These are phyloP conservation scores for Anser cygnoides DNA, from an alignment of 2,113 vertebrate species.

Conservation along the genomic window DNA sequence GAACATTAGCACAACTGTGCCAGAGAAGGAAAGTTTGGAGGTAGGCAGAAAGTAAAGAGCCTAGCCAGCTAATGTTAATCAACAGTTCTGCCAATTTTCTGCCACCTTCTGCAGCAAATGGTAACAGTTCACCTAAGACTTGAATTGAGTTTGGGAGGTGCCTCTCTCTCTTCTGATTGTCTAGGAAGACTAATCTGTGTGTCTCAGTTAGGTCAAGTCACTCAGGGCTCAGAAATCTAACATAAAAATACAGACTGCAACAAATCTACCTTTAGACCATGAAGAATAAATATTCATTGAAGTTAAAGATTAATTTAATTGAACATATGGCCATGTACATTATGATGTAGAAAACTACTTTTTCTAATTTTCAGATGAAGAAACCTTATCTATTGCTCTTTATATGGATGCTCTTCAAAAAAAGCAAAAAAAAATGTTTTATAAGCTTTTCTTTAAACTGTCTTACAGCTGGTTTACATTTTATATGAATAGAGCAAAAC, in stretches of 20 bases:
- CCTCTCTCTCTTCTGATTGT: not conserved
- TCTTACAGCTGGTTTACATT: not conserved
- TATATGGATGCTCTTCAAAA: conserved; percentile 3
- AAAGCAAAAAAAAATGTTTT: conserved; percentile 55
- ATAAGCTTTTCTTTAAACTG: conserved; percentile 51
- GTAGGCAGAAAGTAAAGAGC: not conserved
- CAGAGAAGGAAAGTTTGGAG: not conserved
- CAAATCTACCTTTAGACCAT: not conserved
- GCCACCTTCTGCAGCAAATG: not conserved
- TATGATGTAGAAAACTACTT: not conserved
- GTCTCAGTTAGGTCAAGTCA: not conserved
- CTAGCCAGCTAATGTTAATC: not conserved
- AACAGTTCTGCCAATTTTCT: not conserved
- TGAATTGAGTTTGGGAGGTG: not conserved
- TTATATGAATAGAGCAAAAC: conserved; percentile 54
- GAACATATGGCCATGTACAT: not conserved
- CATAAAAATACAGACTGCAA: not conserved
- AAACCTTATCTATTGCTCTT: not conserved
- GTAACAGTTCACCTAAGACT: not conserved
- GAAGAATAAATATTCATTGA: not conserved
- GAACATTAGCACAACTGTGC: not conserved
- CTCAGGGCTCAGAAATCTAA: not conserved
- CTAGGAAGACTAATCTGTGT: not conserved
- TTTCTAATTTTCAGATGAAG: not conserved
- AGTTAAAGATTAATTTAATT: not conserved